These are phyloP conservation scores for Aricia artaxerxes DNA, from an alignment of 2,888 invertebrate species.

Conservation along the genomic window DNA sequence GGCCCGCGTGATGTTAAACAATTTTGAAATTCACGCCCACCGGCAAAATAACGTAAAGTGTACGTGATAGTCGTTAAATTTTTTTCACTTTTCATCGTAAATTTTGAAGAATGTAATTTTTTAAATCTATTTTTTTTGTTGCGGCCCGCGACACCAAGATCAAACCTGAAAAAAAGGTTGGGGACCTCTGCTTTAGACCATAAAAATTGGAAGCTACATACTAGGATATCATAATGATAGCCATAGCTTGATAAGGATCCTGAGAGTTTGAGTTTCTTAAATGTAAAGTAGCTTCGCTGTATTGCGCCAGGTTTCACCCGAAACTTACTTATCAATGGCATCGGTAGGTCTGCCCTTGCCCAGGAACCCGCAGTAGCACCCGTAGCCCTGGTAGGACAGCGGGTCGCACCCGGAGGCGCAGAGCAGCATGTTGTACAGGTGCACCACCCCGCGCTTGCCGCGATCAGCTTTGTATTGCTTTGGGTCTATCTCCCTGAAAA, in stretches of 20 bases:
- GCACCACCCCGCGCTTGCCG: conserved; percentile 86
- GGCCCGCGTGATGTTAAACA: too few species aligned
- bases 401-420: conserved; percentile 94
- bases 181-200: too few species aligned
- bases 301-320: not conserved
- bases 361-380: conserved; percentile 93
- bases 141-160: too few species aligned
- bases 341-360: conserved; percentile 90
- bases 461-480: conserved; percentile 68
- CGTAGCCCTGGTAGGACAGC: conserved; percentile 90
- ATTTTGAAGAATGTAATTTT: too few species aligned
- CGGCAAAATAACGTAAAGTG: too few species aligned
- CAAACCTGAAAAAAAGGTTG: too few species aligned
- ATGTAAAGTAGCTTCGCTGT: too few species aligned
- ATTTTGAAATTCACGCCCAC: too few species aligned
- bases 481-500: conserved; percentile 58
- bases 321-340: conserved; percentile 86
- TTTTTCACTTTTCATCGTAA: too few species aligned
- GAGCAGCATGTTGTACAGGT: conserved; percentile 92
- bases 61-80: too few species aligned
- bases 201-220: not conserved
- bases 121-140: too few species aligned
- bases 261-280: not conserved
- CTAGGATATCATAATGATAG: not conserved
- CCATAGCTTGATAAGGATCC: not conserved